These are phyloP conservation scores for Diadema setosum DNA, from an alignment of 35 echinoderm and acorn worm genomes.

Conservation along the genomic window DNA sequence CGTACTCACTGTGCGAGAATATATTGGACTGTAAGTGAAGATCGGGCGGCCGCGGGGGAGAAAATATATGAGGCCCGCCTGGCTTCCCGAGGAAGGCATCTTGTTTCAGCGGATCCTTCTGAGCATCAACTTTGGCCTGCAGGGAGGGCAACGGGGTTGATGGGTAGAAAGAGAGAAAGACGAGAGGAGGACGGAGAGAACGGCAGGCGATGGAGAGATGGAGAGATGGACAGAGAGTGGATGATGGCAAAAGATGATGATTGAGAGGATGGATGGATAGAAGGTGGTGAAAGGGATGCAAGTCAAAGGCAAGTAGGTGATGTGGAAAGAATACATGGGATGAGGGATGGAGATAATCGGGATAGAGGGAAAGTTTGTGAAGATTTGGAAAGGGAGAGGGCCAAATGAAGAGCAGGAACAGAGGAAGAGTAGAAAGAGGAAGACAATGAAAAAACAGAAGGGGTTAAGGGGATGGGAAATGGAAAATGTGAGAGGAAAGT, in stretches of 20 bases:
- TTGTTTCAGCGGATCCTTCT: constrained; percentile 55
- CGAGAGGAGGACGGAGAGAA: not conserved
- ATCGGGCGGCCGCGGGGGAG: constrained; percentile 51
- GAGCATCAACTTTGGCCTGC: constrained; percentile 67
- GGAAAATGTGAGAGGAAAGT: not conserved
- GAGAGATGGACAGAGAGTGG: not conserved
- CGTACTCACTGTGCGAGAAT: constrained; percentile 47
- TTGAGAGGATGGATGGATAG: not conserved
- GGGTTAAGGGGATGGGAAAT: not conserved
- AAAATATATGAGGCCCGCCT: constrained; percentile 19
- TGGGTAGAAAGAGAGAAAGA: not conserved
- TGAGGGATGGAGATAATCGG: not conserved
- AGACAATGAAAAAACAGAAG: too few relatives aligned
- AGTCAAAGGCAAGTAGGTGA: not conserved
- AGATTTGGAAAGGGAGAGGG: too few relatives aligned
- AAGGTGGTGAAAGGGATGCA: not conserved
- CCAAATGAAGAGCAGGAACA: too few relatives aligned
- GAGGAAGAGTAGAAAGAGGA: too few relatives aligned
- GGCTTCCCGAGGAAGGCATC: constrained; percentile 41
- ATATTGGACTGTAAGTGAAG: constrained; percentile 29
- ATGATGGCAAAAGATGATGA: not conserved
- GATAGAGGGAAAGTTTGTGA: too few relatives aligned
- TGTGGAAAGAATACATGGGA: not conserved
- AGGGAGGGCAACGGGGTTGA: not conserved
- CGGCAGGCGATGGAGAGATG: not conserved